phyloP scores from a whole-genome alignment of 2,888 invertebrate species.

The Priocnemis perturbator region DNA sequence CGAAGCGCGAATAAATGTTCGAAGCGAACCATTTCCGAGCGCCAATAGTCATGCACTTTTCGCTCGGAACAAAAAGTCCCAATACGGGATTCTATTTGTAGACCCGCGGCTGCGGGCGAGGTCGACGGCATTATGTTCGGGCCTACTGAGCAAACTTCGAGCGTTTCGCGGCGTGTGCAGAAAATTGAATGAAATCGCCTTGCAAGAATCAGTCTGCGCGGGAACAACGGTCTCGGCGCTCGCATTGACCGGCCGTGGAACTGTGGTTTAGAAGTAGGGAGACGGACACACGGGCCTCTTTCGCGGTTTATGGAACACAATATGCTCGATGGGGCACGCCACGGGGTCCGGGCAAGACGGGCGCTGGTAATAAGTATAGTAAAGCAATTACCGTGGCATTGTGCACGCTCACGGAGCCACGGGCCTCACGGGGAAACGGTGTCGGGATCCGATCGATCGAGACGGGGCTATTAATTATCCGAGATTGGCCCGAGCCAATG shows the following conservation, averaged over 20 bases:
- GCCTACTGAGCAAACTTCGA: too few relatives aligned
- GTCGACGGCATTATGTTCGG: too few relatives aligned
- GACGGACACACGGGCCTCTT: constrained; percentile 14
- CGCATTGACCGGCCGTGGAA: constrained; percentile 12
- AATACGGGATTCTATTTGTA: too few relatives aligned
- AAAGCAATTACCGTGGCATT: constrained; percentile 61
- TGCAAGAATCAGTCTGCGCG: too few relatives aligned
- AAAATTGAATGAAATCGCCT: too few relatives aligned
- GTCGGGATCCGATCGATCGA: constrained; percentile 55
- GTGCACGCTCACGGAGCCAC: constrained; percentile 41
- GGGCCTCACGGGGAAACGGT: constrained; percentile 43
- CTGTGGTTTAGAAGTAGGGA: not conserved
- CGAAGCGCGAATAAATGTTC: too few relatives aligned
- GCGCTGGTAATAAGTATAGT: constrained; percentile 54
- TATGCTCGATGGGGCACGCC: constrained; percentile 45
- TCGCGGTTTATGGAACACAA: constrained; percentile 42
- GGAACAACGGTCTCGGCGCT: too few relatives aligned
- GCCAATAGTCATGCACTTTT: too few relatives aligned
- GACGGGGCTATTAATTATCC: constrained; percentile 67
- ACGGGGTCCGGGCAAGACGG: not conserved
- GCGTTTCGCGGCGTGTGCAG: too few relatives aligned
- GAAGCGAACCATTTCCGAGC: too few relatives aligned
- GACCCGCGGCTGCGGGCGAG: too few relatives aligned
- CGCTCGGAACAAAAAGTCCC: too few relatives aligned
- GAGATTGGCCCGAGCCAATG: constrained; percentile 61